These are phyloP conservation scores for Pyralis farinalis DNA, from an alignment of 2,888 invertebrate genomes.

Conservation along the genomic window DNA sequence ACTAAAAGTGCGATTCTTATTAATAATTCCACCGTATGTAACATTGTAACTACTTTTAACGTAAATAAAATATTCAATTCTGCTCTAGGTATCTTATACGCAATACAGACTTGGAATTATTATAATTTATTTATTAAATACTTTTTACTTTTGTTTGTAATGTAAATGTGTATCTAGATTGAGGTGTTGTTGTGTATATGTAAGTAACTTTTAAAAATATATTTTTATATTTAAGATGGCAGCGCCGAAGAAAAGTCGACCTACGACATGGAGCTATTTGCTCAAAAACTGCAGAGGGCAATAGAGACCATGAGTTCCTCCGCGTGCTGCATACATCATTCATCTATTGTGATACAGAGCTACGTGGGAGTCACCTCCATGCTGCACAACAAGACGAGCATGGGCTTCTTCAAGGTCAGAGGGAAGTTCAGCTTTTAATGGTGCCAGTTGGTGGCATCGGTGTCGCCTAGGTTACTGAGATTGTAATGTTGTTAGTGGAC, in stretches of 20 bases:
- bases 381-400: conserved; percentile 89
- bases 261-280: conserved; percentile 83
- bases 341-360: conserved; percentile 88
- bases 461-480: background rate
- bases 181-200: too few relatives aligned
- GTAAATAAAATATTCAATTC: too few relatives aligned
- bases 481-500: background rate
- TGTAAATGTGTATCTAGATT: too few relatives aligned
- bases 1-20: too few relatives aligned
- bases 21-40: too few relatives aligned
- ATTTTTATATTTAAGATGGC: conserved; percentile 43
- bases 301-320: conserved; percentile 69
- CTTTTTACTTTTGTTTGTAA: too few relatives aligned
- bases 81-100: too few relatives aligned
- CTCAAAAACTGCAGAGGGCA: conserved; percentile 76
- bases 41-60: too few relatives aligned
- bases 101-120: too few relatives aligned
- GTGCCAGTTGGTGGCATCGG: background rate
- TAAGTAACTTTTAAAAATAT: background rate
- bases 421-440: conserved; percentile 91
- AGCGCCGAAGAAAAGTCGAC: conserved; percentile 60
- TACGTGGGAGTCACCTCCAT: conserved; percentile 90
- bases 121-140: too few relatives aligned
- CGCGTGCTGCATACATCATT: conserved; percentile 81
- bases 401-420: conserved; percentile 93